Evolutionary conservation across 2,888 invertebrate genomes (phyloP), one percentile per base, ranked within the genome.

Genomic region (Caenorhabditis japonica): DNA sequence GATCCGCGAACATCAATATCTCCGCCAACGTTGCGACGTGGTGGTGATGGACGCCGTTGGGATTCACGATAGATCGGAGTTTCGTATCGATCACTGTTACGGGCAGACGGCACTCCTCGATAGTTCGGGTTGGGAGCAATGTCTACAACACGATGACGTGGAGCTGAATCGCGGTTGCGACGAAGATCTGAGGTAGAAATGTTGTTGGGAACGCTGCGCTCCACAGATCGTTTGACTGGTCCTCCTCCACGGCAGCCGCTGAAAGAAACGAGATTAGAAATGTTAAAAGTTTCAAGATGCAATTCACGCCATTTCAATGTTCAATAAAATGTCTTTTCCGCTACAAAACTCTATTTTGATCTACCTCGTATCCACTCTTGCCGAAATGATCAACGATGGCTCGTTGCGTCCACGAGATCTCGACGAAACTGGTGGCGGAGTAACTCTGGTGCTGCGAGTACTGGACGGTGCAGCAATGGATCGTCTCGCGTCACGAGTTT

Each of bases 131-230:
- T 10, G 7, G 5, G 7, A 10, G 30, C 7, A 10, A 30, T 7
- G 30, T 30, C 30, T 5, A 30, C 30, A 10, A 5, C 10, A 7
- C 38, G 27, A 0, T 12, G 4, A 3, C 19, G 36, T 4, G 30
- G 27, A 1, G 10, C 44, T 12, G 30, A 34, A 13, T 13, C n/a
- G 17, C 34, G 60, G 17, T 71, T 33, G 15, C 60, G 64, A 8
- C 66, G 60, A 15, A 68, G 55, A n/a, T 56, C 43, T 15, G 73
- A 73, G 12, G 73, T 73, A 38, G 61, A 55, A 7, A 66, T 68
- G 27, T 52, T 72, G 44, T 46, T 61, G n/a, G 66, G 52, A 23
- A 68, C 33, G 15, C 33, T 10, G 13, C 73, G 55, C 30, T 73
- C 73, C 13, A 66, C 61, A 13, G 61, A 61, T 44, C 73, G 47